Evolutionary conservation across 2,113 vertebrate species (phyloP), one percentile per base, ranked within the genome.

Genomic region (Eptesicus fuscus): DNA sequence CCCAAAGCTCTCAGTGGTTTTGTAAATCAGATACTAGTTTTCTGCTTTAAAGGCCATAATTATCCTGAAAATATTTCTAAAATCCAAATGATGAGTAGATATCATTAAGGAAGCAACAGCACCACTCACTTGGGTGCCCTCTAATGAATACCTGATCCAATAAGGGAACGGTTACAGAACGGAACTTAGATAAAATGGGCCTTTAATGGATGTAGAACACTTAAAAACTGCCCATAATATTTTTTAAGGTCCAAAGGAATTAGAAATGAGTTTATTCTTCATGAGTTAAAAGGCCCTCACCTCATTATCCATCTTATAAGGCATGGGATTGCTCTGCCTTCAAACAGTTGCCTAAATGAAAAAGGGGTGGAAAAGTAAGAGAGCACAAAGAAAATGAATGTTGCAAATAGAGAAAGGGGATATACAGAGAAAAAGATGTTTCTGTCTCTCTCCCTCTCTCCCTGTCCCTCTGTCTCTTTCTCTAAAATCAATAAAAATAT

Each of bases 211-310:
- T 82, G 7, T 1, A 78, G n/a, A 77, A 61, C 22, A 82, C 22
- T 78, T 71, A 74, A 83, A 90, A 92, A 28, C 0, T 69, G 35
- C 11, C 22, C 25, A 77, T 37, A 23, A 53, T 70, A 84, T 35
- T 67, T 88, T 90, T 84, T 61, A 25, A 93, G 91, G 4, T n/a
- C 82, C 20, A 83, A 73, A 87, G 28, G 56, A 61, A 88, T 93
- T 92, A 59, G 25, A 65, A 93, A 77, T 63, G 32, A 90, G 71
- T 90, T 83, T 80, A 49, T 82, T 87, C 22, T 73, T 84, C 30
- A 22, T 53, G 28, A 78, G 1, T 94, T 35, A 65, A 49, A 65
- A 79, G 49, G 3, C 5, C 47, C 40, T 90, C 1, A 0, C 47
- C 44, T 90, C 0, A 0, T 18, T 85, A 71, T 37, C 20, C 11